phyloP scores from a whole-genome alignment of 2,888 invertebrate genomes.

The Cylloceria caligata region DNA sequence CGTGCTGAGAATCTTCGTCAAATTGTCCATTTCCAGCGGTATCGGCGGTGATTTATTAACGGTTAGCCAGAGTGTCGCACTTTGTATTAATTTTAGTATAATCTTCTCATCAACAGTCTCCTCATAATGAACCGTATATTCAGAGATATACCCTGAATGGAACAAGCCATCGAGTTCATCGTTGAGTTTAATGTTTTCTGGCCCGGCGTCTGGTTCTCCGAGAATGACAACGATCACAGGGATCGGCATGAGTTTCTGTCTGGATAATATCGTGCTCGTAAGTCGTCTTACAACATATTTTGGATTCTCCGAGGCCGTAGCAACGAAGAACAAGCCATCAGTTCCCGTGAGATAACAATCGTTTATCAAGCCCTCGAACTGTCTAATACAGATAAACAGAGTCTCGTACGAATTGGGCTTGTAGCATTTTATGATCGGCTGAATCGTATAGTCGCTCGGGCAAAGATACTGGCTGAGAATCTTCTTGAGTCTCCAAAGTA shows the following conservation, averaged over 20 bases:
- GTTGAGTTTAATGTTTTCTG: constrained; percentile 66
- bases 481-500: constrained; percentile 85
- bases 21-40: constrained; percentile 80
- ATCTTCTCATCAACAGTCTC: constrained; percentile 72
- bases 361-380: constrained; percentile 76
- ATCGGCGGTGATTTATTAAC: constrained; percentile 77
- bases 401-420: constrained; percentile 78
- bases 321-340: constrained; percentile 80
- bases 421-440: constrained; percentile 78
- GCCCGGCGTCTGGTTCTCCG: constrained; percentile 68
- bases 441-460: constrained; percentile 78
- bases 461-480: constrained; percentile 85
- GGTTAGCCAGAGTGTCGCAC: constrained; percentile 79
- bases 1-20: constrained; percentile 73
- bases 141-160: constrained; percentile 79
- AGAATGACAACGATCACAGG: constrained; percentile 79
- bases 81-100: constrained; percentile 77
- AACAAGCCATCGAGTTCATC: constrained; percentile 74
- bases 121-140: constrained; percentile 77
- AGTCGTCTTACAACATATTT: constrained; percentile 75
- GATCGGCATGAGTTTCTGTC: constrained; percentile 78
- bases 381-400: constrained; percentile 79
- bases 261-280: constrained; percentile 76
- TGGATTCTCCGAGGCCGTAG: constrained; percentile 74
- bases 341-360: constrained; percentile 76